Conservation (phyloP, 2,797 vertebrate genomes). For the Coregonus sp. region DNA sequence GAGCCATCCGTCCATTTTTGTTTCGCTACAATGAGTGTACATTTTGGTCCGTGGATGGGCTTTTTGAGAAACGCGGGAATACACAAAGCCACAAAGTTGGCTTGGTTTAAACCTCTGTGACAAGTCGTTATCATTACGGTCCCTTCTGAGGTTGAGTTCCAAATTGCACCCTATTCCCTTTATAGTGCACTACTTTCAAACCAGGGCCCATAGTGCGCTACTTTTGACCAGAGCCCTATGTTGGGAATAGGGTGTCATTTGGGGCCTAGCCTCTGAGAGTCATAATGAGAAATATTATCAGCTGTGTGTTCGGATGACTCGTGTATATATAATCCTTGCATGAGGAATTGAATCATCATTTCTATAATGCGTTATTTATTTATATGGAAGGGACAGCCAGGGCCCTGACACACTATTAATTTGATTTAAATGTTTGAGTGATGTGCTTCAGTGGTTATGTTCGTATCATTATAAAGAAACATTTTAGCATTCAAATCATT, state of each 20-base stretch:
- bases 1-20: conserved; percentile 13
- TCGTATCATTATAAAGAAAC: conserved; percentile 1
- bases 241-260: too few species aligned
- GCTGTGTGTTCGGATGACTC: conserved; percentile 17
- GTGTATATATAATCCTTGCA: conserved; percentile 20
- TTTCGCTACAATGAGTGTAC: not conserved
- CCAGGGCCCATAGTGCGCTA: not conserved
- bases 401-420: conserved; percentile 34
- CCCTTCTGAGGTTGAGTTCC: conserved; percentile 16
- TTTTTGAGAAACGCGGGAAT: conserved; percentile 18
- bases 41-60: not conserved
- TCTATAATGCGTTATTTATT: not conserved
- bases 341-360: conserved; percentile 12
- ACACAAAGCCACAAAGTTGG: conserved; percentile 4
- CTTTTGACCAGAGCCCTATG: not conserved
- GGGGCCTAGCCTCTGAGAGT: too few species aligned
- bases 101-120: not conserved
- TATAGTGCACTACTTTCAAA: not conserved
- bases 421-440: conserved; percentile 35
- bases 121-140: conserved; percentile 19
- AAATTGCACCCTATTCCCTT: not conserved
- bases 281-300: conserved; percentile 15
- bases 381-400: not conserved
- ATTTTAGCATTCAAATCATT: conserved; percentile 11
- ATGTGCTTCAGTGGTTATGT: conserved; percentile 21